Base-by-base conservation (phyloP, 2,113 vertebrate genomes). In the Sylvia atricapilla region DNA sequence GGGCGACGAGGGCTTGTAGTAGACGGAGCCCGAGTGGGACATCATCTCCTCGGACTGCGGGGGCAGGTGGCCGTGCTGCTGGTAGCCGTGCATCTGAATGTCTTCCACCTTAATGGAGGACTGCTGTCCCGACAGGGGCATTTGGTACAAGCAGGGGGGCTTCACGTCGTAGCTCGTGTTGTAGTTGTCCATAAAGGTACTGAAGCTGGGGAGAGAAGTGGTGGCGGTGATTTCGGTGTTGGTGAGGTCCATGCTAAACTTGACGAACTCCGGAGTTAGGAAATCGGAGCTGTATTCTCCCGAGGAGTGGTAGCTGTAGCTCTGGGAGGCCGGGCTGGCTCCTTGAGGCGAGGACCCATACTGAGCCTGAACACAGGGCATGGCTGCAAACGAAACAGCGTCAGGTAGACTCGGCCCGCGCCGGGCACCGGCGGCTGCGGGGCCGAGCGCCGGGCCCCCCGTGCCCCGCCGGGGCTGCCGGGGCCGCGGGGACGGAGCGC, bases 191-290 rank as follows among this genome's bases (percentile, higher is more conserved):
- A 99, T 99, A 98, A 99, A 99, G 95, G 99, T 99, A 96, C 99
- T 99, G 98, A 99, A 99, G 98, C 99, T 99, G 96, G 99, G 99
- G 92, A 99, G 99, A 97, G 99, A 99, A 95, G 99, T 99, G 94
- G 99, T 99, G 95, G 99, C 99, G 92, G 99, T 99, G 98, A 99
- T 99, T 97, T 99, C 99, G 87, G 99, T 99, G 98, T 99, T 99
- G 99, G 99, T 99, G 98, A 99, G 99, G 98, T 99, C 99, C 99
- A 99, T 99, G 98, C 99, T 99, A 98, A 99, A 99, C 99, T 99
- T 99, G 96, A 99, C 99, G 95, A 99, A 99, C 98, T 99, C 99
- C 80, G 99, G 99, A 72, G 99, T 99, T 97, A 99, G 96, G 98
- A 99, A 99, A 97, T 99, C 99, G 98, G 99, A 99, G 99, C 99